Conservation (phyloP, 2,797 vertebrate species). For the Semaprochilodus insignis region DNA sequence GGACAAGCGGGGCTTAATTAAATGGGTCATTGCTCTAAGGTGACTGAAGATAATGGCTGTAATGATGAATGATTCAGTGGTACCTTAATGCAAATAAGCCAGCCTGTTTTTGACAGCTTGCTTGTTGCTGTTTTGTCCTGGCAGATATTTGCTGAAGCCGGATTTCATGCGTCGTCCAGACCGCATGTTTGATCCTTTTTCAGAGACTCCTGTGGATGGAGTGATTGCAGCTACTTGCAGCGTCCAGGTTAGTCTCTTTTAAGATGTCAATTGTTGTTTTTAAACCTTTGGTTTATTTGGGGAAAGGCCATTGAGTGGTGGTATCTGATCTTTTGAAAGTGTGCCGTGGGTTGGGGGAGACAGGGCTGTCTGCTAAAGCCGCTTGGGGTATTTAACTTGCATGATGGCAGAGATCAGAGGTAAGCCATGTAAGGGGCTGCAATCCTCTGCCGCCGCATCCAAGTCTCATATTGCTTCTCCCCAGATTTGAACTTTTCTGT, state of each 20-base stretch:
- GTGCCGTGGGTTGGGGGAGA: background rate
- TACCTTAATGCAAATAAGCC: constrained; percentile 19
- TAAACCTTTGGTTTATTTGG: background rate
- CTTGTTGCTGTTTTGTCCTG: constrained; percentile 16
- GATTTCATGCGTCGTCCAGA: constrained; percentile 98
- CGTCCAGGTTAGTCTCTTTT: constrained; percentile 85
- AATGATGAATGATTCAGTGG: constrained; percentile 20
- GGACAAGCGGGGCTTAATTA: constrained; percentile 41
- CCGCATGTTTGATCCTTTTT: constrained; percentile 96
- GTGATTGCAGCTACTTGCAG: constrained; percentile 98
- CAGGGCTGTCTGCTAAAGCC: background rate
- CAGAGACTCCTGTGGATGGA: constrained; percentile 96
- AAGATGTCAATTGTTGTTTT: background rate
- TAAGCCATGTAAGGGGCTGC: constrained; percentile 23
- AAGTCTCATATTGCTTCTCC: constrained; percentile 9
- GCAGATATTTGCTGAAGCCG: constrained; percentile 88
- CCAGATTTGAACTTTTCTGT: background rate
- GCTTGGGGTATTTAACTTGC: background rate
- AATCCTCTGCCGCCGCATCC: constrained; percentile 20
- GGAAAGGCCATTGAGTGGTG: background rate
- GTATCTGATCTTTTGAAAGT: background rate
- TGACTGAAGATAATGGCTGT: constrained; percentile 28
- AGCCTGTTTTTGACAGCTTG: background rate
- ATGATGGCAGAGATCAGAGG: constrained; percentile 27
- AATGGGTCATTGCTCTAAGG: constrained; percentile 48